These are phyloP conservation scores for Dryobotodes eremita DNA, from an alignment of 2,888 invertebrate species.

Conservation along the genomic window DNA sequence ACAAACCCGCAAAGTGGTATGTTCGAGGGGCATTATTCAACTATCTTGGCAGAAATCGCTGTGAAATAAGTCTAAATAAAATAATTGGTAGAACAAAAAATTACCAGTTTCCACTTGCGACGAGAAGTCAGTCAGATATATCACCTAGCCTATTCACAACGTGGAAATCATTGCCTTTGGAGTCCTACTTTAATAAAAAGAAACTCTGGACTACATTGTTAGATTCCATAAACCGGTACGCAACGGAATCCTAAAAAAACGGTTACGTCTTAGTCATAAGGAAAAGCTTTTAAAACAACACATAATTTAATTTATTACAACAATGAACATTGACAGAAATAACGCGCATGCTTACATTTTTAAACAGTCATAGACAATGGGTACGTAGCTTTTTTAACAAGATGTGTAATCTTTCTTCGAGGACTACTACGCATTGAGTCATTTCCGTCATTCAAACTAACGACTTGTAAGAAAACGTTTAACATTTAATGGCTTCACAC, in stretches of 20 bases:
- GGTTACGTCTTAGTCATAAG: not conserved
- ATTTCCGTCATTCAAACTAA: conserved; percentile 55
- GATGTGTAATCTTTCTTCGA: conserved; percentile 39
- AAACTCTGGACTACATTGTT: not conserved
- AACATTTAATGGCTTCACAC: conserved; percentile 15
- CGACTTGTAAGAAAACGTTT: conserved; percentile 26
- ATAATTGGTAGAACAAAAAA: not conserved
- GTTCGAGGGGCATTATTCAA: not conserved
- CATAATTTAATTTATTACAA: conserved; percentile 31
- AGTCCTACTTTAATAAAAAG: not conserved
- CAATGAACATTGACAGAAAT: conserved; percentile 53
- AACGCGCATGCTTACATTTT: conserved; percentile 41
- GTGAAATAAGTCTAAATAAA: not conserved
- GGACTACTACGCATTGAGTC: conserved; percentile 25
- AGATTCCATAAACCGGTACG: not conserved
- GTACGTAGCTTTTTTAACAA: conserved; percentile 41
- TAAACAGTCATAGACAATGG: conserved; percentile 52
- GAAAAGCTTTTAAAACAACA: conserved; percentile 2
- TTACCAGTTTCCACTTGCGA: not conserved
- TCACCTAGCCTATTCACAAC: not conserved
- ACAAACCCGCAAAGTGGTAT: not conserved
- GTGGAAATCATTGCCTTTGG: not conserved
- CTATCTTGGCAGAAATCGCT: not conserved
- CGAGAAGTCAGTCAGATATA: not conserved
- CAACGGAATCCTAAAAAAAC: not conserved